Evolutionary conservation across 2,797 vertebrate species (phyloP).

Genomic region (Coregonus ussuriensis): DNA sequence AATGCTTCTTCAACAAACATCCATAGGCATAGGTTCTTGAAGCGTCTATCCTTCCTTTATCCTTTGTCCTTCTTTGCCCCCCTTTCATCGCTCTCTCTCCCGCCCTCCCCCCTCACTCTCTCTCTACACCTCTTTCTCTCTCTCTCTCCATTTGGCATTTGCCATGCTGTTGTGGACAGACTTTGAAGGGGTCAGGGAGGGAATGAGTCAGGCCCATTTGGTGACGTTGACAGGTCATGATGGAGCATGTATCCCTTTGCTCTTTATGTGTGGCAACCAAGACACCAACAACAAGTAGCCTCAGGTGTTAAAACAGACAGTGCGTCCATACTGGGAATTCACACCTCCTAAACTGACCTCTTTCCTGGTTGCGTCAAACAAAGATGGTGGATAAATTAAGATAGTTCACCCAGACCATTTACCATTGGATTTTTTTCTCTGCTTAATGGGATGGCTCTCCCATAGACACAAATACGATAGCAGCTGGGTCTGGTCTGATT

Average conservation of each 20-base stretch:
- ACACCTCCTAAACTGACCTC: conserved; percentile 1
- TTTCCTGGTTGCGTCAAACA: conserved; percentile 10
- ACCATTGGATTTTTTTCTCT: too few species aligned
- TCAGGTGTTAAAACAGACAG: conserved; percentile 5
- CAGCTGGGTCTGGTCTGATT: too few species aligned
- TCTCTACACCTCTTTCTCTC: neutral
- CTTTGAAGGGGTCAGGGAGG: neutral
- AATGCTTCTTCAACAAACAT: conserved; percentile 4
- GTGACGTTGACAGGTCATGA: conserved; percentile 13
- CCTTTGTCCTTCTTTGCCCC: neutral
- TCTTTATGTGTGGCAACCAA: conserved; percentile 20
- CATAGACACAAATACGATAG: too few species aligned
- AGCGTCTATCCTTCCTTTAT: neutral
- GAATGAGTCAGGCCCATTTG: conserved; percentile 20
- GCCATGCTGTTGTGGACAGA: neutral
- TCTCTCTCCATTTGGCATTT: conserved; percentile 1
- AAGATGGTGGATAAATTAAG: too few species aligned
- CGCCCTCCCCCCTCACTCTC: neutral
- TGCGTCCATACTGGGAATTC: neutral
- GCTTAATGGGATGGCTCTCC: too few species aligned
- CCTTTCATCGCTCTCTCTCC: neutral
- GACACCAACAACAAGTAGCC: neutral
- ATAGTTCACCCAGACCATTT: too few species aligned
- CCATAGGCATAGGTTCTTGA: neutral
- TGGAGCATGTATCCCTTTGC: conserved; percentile 6